A percentile compares a stretch with the other conserved stretches of the same genome.
Conservation (phyloP, 2,888 invertebrate genomes). For the Embidobia sp. region DNA sequence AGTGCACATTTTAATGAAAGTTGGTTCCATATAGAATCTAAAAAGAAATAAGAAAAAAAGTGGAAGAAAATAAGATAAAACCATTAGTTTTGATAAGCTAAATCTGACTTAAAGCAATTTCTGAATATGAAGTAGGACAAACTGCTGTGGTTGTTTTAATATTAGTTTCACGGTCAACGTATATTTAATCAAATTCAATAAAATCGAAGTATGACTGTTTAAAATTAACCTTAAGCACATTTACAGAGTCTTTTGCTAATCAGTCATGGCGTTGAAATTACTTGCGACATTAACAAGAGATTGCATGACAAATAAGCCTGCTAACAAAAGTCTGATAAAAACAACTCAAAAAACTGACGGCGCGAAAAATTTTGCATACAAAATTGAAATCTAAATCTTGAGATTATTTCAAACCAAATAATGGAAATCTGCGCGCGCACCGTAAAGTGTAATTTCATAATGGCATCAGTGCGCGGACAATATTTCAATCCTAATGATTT, state of each 20-base stretch:
- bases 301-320: background rate
- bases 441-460: constrained; percentile 23
- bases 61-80: too few species aligned
- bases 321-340: background rate
- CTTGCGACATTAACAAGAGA: too few species aligned
- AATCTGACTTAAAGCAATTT: too few species aligned
- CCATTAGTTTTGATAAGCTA: too few species aligned
- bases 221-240: constrained; percentile 14
- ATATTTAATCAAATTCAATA: constrained; percentile 11
- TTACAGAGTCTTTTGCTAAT: background rate
- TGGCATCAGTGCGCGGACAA: constrained; percentile 16
- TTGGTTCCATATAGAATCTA: too few species aligned
- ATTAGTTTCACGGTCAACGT: constrained; percentile 28
- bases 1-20: too few species aligned
- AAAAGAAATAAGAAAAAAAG: too few species aligned
- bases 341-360: background rate
- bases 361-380: background rate
- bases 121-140: background rate
- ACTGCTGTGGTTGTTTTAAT: constrained; percentile 8
- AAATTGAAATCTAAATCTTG: constrained; percentile 15
- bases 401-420: constrained; percentile 16
- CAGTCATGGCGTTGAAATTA: background rate
- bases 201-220: constrained; percentile 19
- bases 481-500: constrained; percentile 47
- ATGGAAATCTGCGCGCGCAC: constrained; percentile 16